These are phyloP conservation scores for Philotrypesis tridentata DNA, from an alignment of 1,140 invertebrate genomes.

Conservation along the genomic window DNA sequence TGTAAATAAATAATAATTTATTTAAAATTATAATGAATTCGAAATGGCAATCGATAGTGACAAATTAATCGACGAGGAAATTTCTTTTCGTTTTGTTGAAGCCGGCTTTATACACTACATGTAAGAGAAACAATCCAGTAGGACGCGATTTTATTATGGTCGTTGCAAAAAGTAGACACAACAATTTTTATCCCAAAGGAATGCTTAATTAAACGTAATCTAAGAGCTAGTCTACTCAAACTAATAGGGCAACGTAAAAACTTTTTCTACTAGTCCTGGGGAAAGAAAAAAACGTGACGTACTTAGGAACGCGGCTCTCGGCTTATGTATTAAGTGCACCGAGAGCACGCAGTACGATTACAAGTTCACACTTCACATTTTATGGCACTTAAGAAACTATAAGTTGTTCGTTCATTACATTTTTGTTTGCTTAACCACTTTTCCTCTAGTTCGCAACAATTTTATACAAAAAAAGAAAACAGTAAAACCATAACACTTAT, in stretches of 20 bases:
- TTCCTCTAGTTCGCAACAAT: constrained; percentile 26
- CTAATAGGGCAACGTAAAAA: constrained; percentile 45
- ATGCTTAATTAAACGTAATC: constrained; percentile 38
- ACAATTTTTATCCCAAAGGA: constrained; percentile 33
- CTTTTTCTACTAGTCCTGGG: constrained; percentile 16
- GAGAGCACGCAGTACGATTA: constrained; percentile 11
- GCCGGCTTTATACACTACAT: not conserved
- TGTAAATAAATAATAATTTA: constrained; percentile 48
- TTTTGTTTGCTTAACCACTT: constrained; percentile 15
- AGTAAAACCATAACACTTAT: constrained; percentile 17
- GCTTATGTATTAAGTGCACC: not conserved
- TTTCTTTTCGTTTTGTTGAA: not conserved
- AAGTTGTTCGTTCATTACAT: constrained; percentile 6
- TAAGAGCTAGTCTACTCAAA: constrained; percentile 37
- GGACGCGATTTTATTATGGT: not conserved
- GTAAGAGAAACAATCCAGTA: constrained; percentile 16
- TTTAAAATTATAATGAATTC: constrained; percentile 38
- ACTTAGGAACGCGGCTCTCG: constrained; percentile 39
- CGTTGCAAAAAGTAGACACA: constrained; percentile 8
- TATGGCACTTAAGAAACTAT: constrained; percentile 51
- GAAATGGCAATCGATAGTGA: constrained; percentile 34
- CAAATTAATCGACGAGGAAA: constrained; percentile 9
- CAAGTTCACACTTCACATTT: constrained; percentile 28
- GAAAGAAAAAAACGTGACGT: constrained; percentile 31
- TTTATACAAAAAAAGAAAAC: not conserved